Base-by-base conservation (phyloP, 1,140 invertebrate species). In the Heliothis virescens region DNA sequence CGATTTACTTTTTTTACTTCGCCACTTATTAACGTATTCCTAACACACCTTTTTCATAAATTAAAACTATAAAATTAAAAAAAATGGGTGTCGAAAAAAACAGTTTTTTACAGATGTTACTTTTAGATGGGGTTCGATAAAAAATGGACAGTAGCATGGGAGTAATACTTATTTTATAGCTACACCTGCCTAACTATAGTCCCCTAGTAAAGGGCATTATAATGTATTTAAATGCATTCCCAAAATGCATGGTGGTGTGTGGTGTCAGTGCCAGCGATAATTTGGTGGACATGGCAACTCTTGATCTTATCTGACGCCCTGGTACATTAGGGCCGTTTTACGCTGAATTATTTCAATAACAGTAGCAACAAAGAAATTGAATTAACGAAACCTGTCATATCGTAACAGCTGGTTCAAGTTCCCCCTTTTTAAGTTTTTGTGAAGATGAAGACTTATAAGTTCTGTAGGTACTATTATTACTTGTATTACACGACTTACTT, bases 201-300 rank as follows among this genome's bases (percentile, higher is more conserved):
- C 79, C 82, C 83, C 82, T 86, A 87, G 87, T 87, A 57, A 83
- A 79, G 21, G 1, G 34, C 82, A 83, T 83, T 88, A 84, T 91
- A 91, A 92, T 91, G 83, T 89, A 92, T 92, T 91, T 87, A 91
- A 91, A 92, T 92, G 84, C 86, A 91, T 90, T 82, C 86, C 83
- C 82, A 57, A 89, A 91, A 87, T 82, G 76, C 57, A 60, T 77
- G 84, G 74, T 62, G 62, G 29, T 71, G 81, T 72, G 47, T 60
- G 83, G 88, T 72, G 67, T 21, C n/a, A 84, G 53, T 88, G 69
- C 11, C 18, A 79, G 82, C 86, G 84, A 50, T 52, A 13, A n/a
- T 34, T 63, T 47, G 3, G 41, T 50, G 52, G 47, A 21, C 34
- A 50, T 41, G 34, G 3, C 16, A 60, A 26, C 57, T 26, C 12